A percentile compares a stretch with the other conserved stretches of the same genome.
Evolutionary conservation across 2,797 vertebrate genomes (phyloP).

Genomic region (Acomys russatus): DNA sequence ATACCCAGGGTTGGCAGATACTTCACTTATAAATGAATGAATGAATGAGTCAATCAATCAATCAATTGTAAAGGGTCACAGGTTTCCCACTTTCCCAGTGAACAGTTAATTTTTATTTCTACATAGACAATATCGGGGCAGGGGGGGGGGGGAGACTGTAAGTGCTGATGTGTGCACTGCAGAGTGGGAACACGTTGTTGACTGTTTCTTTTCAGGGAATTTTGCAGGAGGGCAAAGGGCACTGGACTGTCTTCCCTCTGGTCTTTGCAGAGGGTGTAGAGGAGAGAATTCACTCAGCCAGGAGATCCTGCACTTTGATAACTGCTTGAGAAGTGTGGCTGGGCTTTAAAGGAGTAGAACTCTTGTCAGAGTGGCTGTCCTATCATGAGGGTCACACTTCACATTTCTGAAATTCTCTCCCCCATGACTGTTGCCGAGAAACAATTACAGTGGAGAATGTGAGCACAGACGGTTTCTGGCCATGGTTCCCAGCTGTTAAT

Average conservation of each 20-base stretch:
- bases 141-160: not conserved
- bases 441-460: not conserved
- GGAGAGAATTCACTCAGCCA: not conserved
- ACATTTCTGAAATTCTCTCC: not conserved
- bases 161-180: not conserved
- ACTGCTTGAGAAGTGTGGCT: not conserved
- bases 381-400: not conserved
- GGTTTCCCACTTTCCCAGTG: not conserved
- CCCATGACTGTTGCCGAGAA: not conserved
- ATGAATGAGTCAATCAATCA: no score
- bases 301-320: not conserved
- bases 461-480: not conserved
- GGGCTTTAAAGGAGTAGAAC: not conserved
- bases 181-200: not conserved
- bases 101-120: not conserved
- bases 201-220: not conserved
- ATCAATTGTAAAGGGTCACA: not conserved
- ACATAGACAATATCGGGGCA: not conserved
- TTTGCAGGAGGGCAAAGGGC: not conserved
- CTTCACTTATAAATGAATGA: constrained; percentile 1
- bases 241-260: not conserved
- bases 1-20: not conserved
- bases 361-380: not conserved
- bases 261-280: not conserved
- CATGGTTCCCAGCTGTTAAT: not conserved